Evolutionary conservation across 2,888 invertebrate genomes (phyloP).

Genomic region (Temnothorax rugatulus): DNA sequence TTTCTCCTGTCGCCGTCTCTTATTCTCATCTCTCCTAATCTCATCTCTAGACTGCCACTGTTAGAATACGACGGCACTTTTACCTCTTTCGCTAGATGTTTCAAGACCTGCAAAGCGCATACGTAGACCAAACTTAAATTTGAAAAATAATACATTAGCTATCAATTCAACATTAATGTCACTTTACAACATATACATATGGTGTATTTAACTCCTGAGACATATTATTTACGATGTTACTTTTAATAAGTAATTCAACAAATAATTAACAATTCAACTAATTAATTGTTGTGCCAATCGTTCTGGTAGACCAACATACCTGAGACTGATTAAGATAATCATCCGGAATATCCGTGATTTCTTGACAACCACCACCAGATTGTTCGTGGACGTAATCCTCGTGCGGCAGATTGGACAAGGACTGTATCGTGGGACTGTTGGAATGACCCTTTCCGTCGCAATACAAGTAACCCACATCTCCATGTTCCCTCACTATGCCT

Average conservation of each 20-base stretch:
- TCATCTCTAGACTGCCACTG: constrained; percentile 81
- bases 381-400: constrained; percentile 85
- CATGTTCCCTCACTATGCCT: constrained; percentile 84
- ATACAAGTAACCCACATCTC: constrained; percentile 84
- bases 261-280: not conserved
- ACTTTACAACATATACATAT: too few relatives aligned
- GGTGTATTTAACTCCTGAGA: too few relatives aligned
- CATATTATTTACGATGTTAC: not conserved
- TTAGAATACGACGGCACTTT: constrained; percentile 83
- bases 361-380: constrained; percentile 87
- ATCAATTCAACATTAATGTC: not conserved
- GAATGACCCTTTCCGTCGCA: constrained; percentile 85
- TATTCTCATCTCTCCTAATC: constrained; percentile 82
- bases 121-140: not conserved
- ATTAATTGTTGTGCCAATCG: not conserved
- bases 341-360: constrained; percentile 94
- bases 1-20: constrained; percentile 82
- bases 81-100: constrained; percentile 94
- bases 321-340: constrained; percentile 94
- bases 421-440: constrained; percentile 86
- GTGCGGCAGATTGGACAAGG: constrained; percentile 82
- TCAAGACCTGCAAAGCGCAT: constrained; percentile 88
- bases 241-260: not conserved
- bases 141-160: not conserved
- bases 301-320: constrained; percentile 72